These are phyloP conservation scores for Chymomyza caudatula DNA, from an alignment of 2,888 invertebrate species.

Conservation along the genomic window DNA sequence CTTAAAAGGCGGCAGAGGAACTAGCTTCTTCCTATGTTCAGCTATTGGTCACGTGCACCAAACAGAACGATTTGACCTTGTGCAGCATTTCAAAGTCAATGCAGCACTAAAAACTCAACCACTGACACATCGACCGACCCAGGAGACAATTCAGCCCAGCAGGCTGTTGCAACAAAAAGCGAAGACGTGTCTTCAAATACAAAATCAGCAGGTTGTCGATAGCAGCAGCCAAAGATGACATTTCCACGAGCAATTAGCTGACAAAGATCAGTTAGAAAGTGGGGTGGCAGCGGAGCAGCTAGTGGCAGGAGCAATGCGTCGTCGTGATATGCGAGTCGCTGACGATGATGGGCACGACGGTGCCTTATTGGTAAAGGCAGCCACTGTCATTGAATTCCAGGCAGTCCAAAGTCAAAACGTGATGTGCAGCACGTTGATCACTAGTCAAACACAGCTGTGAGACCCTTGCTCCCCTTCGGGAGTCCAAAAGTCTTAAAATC, in stretches of 20 bases:
- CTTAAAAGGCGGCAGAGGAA: slow-evolving; percentile 19
- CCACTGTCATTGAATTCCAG: slow-evolving; percentile 12
- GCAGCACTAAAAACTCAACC: slow-evolving; percentile 38
- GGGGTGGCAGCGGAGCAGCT: slow-evolving; percentile 28
- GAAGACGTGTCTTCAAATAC: slow-evolving; percentile 18
- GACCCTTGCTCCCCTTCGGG: slow-evolving; percentile 25
- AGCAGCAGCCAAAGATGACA: slow-evolving; percentile 24
- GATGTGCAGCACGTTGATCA: slow-evolving; percentile 55
- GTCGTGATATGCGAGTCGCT: slow-evolving; percentile 39
- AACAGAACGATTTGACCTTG: slow-evolving; percentile 54
- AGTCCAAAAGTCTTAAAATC: slow-evolving; percentile 20
- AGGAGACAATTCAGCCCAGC: slow-evolving; percentile 17
- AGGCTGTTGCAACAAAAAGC: slow-evolving; percentile 44
- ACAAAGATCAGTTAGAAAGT: slow-evolving; percentile 36
- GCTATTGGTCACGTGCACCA: slow-evolving; percentile 36
- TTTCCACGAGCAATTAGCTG: slow-evolving; percentile 54
- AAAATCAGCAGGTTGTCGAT: slow-evolving; percentile 38
- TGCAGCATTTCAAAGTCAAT: slow-evolving; percentile 37
- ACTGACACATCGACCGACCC: slow-evolving; percentile 5
- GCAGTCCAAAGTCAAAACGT: slow-evolving; percentile 33
- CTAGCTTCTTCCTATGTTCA: slow-evolving; percentile 14
- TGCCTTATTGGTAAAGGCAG: slow-evolving; percentile 48
- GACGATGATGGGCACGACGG: slow-evolving; percentile 51
- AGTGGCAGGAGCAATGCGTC: slow-evolving; percentile 19
- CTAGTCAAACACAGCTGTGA: slow-evolving; percentile 7